phyloP scores from a whole-genome alignment of 1,140 invertebrate species.

The Macrobrachium nipponense region DNA sequence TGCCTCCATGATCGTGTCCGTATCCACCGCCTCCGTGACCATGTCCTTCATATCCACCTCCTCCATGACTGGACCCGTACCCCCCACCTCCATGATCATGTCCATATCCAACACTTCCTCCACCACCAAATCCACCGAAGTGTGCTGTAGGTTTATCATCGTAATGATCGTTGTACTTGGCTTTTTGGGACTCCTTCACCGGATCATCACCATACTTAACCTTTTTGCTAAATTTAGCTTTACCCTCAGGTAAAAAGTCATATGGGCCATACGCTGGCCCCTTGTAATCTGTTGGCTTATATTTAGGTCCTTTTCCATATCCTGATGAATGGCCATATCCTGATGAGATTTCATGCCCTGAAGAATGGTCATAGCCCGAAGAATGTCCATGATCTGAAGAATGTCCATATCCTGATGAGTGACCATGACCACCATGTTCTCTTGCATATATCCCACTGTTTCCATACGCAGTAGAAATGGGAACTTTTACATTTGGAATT shows the following conservation, averaged over 20 bases:
- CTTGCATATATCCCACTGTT: too few relatives aligned
- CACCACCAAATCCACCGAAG: slow-evolving; percentile 59
- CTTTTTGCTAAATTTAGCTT: slow-evolving; percentile 52
- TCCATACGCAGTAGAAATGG: too few relatives aligned
- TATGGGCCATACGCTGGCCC: slow-evolving; percentile 51
- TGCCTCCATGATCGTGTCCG: not conserved
- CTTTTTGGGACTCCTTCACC: slow-evolving; percentile 55
- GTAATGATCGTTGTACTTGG: slow-evolving; percentile 10
- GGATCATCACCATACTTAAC: slow-evolving; percentile 58
- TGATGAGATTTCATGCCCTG: not conserved
- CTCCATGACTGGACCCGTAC: not conserved
- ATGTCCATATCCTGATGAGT: not conserved
- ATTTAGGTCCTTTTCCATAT: slow-evolving; percentile 28
- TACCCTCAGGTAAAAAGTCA: slow-evolving; percentile 44
- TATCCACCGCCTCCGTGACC: slow-evolving; percentile 11
- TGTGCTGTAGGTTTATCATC: slow-evolving; percentile 31
- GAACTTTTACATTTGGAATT: too few relatives aligned
- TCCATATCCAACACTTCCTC: slow-evolving; percentile 43
- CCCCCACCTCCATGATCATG: not conserved
- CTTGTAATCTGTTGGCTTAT: slow-evolving; percentile 46
- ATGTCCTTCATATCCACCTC: not conserved
- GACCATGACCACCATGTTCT: not conserved
- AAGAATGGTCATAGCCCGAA: not conserved
- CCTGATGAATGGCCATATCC: not conserved
- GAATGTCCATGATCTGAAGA: not conserved